Base-by-base conservation (phyloP, 2,888 invertebrate genomes). In the Trimorus sp. region DNA sequence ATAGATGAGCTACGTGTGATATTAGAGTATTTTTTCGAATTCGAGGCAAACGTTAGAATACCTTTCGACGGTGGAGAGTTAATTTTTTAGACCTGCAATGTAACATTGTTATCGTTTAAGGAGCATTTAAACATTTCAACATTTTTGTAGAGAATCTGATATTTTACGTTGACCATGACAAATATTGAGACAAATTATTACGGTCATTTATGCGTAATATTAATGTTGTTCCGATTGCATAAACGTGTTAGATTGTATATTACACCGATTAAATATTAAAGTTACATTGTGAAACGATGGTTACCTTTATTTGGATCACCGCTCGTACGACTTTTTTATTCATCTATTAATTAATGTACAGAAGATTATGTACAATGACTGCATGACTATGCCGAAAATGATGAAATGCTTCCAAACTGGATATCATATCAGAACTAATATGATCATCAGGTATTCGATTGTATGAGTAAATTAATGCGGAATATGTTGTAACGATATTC, bases 1-100 rank as follows among this genome's bases (percentile, higher is more conserved):
- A 42, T 66, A 66, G 66, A 15, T 63, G 51, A 63, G 54, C 40
- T 66, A 66, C 42, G 66, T 66, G 66, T 65, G 65, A 65, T 65
- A 65, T 65, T 65, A 65, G 65, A 51, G n/a, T 53, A 65, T 65
- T 15, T 38, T 65, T 65, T 65, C 40, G 40, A 38, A 65, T 65
- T 53, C 45, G 15, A 60, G 14, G 8, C n/a, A 65, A 65, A 38
- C 16, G 53, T 65, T 65, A 65, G 38, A 65, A 38, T 49, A 63
- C 14, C 49, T 63, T 63, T 49, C 48, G 26, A 48, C 16, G 59
- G 40, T 59, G 15, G 14, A 59, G 45, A 56, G 37, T 15, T 26
- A 60, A 56, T 12, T 60, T 60, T 60, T 16, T 60, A 60, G 60
- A 42, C n/a, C 6, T 26, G 14, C 26, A 48, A 60, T 60, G 45